phyloP scores from a whole-genome alignment of 2,888 invertebrate species.

The Drosophila pegasa region DNA sequence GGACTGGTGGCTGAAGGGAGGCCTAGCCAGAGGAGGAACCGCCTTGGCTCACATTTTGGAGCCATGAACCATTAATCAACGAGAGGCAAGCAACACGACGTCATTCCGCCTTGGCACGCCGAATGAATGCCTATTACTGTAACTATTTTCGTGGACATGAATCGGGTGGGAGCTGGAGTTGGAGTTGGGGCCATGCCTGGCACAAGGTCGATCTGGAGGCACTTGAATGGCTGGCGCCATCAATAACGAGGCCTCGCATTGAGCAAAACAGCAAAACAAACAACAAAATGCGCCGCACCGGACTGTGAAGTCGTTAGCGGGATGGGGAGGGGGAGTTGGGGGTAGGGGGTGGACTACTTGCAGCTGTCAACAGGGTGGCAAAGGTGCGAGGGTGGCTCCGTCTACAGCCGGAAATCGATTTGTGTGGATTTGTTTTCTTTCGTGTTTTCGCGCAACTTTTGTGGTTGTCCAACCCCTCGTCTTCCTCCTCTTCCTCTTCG shows the following conservation, averaged over 20 bases:
- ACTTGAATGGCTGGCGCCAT: slow-evolving; percentile 60
- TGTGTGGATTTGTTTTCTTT: slow-evolving; percentile 75
- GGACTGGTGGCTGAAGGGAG: slow-evolving; percentile 38
- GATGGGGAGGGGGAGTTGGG: neutral
- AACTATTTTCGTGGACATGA: slow-evolving; percentile 39
- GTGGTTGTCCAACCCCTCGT: slow-evolving; percentile 26
- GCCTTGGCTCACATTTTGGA: slow-evolving; percentile 36
- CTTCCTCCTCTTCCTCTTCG: neutral
- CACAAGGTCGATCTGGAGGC: slow-evolving; percentile 73
- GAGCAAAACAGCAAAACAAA: slow-evolving; percentile 69
- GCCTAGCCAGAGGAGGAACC: slow-evolving; percentile 16
- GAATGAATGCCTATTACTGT: slow-evolving; percentile 68
- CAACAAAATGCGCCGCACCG: slow-evolving; percentile 51
- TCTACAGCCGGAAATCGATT: slow-evolving; percentile 69
- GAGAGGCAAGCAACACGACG: slow-evolving; percentile 47
- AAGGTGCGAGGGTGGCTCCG: slow-evolving; percentile 47
- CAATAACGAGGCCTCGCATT: slow-evolving; percentile 70
- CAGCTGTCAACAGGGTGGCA: slow-evolving; percentile 68
- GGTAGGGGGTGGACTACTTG: slow-evolving; percentile 49
- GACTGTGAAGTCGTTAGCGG: slow-evolving; percentile 64
- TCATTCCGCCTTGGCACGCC: slow-evolving; percentile 68
- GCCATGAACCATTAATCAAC: slow-evolving; percentile 71
- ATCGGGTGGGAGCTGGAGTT: neutral
- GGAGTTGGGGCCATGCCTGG: slow-evolving; percentile 23
- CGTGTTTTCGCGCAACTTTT: slow-evolving; percentile 63